Evolutionary conservation across 2,113 vertebrate genomes (phyloP), one percentile per base, ranked within the genome.

Genomic region (Pollimyrus isidori): DNA sequence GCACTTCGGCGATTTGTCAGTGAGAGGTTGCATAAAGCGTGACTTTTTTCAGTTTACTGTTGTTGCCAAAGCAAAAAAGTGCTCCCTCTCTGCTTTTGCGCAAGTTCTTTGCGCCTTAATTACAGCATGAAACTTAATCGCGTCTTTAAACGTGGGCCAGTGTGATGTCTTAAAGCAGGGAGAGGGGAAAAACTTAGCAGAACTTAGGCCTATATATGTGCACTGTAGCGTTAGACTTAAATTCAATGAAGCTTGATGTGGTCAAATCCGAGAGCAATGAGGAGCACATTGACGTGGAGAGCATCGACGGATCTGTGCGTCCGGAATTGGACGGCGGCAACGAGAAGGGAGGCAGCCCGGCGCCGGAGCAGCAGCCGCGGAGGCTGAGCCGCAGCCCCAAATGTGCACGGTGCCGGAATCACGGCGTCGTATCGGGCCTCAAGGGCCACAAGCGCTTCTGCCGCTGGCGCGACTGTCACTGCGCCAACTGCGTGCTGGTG

Each of bases 371-470:
- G 52, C 94, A 90, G 53, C 87, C 90, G 2, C 94, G 94, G 89
- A 94, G 93, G 91, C 93, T 95, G 93, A 94, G 93, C 90, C 95
- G 96, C 11, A 96, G 95, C 91, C 96, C 96, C 83, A 96, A 96
- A 92, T 96, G 96, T 86, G 96, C 96, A 15, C 96, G 96, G 90
- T 96, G 96, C 91, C 93, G 96, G 30, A 96, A 96, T 91, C 96
- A 96, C 92, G 96, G 96, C 89, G 96, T 96, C 13, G 96, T 96
- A 3, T 96, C 96, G 87, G 95, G 95, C 76, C 88, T 96, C 89
- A 96, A 96, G 91, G 96, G 96, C 88, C 96, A 96, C 95, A 96
- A 96, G 89, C 95, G 96, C 90, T 93, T 96, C 91, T 96, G 96
- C 91, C 95, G 96, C 92, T 96, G 96, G 96, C 93, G 95, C 91